A percentile compares a stretch with the other conserved stretches of the same genome.
Evolutionary conservation across 2,797 vertebrate genomes (phyloP).

Genomic region (Acanthurus tractus): DNA sequence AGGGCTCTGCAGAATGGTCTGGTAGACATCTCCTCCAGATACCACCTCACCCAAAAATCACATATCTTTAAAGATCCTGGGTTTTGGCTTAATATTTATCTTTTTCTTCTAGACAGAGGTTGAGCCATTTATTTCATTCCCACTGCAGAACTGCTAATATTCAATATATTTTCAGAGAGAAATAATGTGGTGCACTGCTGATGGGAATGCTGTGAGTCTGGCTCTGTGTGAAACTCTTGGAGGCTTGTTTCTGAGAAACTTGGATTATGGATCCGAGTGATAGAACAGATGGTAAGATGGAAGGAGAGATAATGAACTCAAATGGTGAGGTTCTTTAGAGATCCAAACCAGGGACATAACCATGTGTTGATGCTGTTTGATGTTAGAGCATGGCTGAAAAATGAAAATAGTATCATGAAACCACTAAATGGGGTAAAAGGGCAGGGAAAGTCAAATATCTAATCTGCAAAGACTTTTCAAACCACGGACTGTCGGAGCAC

Average conservation of each 20-base stretch:
- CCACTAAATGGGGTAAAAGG: slow-evolving; percentile 74
- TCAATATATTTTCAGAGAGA: slow-evolving; percentile 41
- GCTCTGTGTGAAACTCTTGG: slow-evolving; percentile 49
- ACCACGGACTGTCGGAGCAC: slow-evolving; percentile 64
- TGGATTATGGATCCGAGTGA: slow-evolving; percentile 38
- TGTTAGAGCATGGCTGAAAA: slow-evolving; percentile 66
- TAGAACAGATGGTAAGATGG: slow-evolving; percentile 77
- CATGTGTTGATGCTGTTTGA: slow-evolving; percentile 79
- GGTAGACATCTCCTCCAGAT: slow-evolving; percentile 56
- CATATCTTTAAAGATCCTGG: slow-evolving; percentile 47
- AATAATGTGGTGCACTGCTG: slow-evolving; percentile 25
- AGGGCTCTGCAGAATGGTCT: slow-evolving; percentile 58
- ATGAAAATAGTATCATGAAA: slow-evolving; percentile 65
- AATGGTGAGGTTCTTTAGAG: slow-evolving; percentile 72
- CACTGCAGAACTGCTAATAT: slow-evolving; percentile 34
- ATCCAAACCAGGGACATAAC: slow-evolving; percentile 80
- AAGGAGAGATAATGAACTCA: slow-evolving; percentile 77
- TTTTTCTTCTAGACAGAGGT: slow-evolving; percentile 57
- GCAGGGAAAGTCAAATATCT: slow-evolving; percentile 69
- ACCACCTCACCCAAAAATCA: slow-evolving; percentile 45
- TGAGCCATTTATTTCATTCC: slow-evolving; percentile 43
- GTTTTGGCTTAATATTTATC: slow-evolving; percentile 57
- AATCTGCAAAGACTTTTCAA: slow-evolving; percentile 67
- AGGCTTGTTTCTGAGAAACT: slow-evolving; percentile 53
- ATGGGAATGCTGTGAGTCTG: slow-evolving; percentile 39